Base-by-base conservation (phyloP, 2,888 invertebrate species). In the Norana najaformis region DNA sequence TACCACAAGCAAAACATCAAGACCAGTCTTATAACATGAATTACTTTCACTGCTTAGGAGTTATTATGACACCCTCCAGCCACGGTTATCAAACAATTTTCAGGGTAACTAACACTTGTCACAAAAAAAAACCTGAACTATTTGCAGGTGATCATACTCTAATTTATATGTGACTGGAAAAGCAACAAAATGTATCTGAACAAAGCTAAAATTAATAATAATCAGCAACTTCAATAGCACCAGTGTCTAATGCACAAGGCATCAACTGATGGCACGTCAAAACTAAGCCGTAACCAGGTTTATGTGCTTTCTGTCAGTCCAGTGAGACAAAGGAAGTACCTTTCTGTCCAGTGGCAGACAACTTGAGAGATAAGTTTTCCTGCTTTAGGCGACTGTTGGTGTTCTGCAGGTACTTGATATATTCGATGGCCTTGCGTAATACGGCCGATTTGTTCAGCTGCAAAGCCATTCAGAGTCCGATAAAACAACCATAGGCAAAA, bases 381-480 rank as follows among this genome's bases (percentile, higher is more conserved):
- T 93, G 93, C 94, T 98, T 98, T 91, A 99, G 95, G 93, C 97
- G 97, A n/a, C 96, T 95, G 95, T 98, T 99, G 91, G 97, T 96
- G 93, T 97, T 97, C 95, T 98, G 97, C 89, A 99, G 95, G 94
- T 97, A 97, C 91, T 97, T 96, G 90, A 99, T 98, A 95, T 98
- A 98, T 92, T 99, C 99, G 92, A 99, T 98, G 0, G 99, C 98
- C 95, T 98, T 98, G 90, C 98, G 96, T 92, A 99, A 95, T 93
- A 99, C 98, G n/a, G 98, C 98, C 0, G 99, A 99, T 96, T 99
- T 99, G 95, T 99, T 96, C 90, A 96, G 94, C 95, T 96, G 94
- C 95, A 96, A 82, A 83, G 23, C 14, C 69, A 69, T 69, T 69
- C 8, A n/a, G 69, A 88, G 18, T 30, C 37, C 34, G 38, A 34